A percentile compares a stretch with the other conserved stretches of the same genome.
These are phyloP conservation scores for Serripes groenlandicus DNA, from an alignment of 2,888 invertebrate species.

Conservation along the genomic window DNA sequence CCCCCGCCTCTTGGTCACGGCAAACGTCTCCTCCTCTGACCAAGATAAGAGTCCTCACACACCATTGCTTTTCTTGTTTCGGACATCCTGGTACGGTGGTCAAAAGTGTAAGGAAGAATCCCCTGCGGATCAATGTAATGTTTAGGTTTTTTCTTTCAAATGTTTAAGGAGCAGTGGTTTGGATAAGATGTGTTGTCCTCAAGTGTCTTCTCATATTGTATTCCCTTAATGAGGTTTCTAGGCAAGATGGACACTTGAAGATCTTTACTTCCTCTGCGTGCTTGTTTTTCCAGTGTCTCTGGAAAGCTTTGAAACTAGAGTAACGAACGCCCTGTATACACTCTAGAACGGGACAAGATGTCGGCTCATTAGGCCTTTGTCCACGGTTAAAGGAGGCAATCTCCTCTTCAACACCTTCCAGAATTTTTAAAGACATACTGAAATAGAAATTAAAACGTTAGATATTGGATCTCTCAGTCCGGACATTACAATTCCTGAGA, in stretches of 20 bases:
- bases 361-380: not conserved
- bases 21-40: not conserved
- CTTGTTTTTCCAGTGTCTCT: not conserved
- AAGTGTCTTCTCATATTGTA: not conserved
- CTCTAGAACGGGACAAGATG: not conserved
- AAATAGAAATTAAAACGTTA: not conserved
- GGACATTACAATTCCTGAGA: conserved; percentile 2
- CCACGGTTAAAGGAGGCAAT: not conserved
- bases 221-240: not conserved
- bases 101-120: not conserved
- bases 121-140: not conserved
- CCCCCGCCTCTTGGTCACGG: not conserved
- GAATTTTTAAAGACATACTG: not conserved
- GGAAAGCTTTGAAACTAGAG: not conserved
- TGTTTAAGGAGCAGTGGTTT: not conserved
- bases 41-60: not conserved
- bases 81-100: not conserved
- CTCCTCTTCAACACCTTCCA: not conserved
- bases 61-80: not conserved
- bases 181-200: not conserved
- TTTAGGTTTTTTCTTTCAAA: not conserved
- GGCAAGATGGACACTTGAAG: not conserved
- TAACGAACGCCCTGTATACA: not conserved
- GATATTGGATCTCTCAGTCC: conserved; percentile 1
- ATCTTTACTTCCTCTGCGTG: not conserved